Evolutionary conservation across 2,113 vertebrate species (phyloP), one percentile per base, ranked within the genome.

Genomic region (Amia ocellicauda): DNA sequence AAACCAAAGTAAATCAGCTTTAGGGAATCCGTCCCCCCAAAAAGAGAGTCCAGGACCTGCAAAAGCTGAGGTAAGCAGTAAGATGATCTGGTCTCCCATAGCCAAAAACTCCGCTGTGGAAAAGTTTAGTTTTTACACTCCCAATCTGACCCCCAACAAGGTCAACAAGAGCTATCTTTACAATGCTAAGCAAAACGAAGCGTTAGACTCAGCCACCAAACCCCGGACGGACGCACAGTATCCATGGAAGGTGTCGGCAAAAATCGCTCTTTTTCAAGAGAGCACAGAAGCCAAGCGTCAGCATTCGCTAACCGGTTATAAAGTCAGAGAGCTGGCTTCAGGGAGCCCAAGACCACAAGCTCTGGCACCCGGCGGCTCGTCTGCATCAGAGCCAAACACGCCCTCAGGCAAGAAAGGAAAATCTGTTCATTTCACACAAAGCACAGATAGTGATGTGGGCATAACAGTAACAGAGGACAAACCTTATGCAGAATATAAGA

Each of bases 361-460:
- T 13, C 47, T 17, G 3, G 51, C 53, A 56, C 50, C 52, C 59
- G 19, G 27, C n/a, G 45, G 62, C 16, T 56, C 23, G 16, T 54
- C 29, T 53, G 4, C 52, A 3, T 3, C n/a, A 28, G 57, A 60
- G 26, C 36, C 62, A 60, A 56, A 64, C 4, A 0, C 1, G 17
- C 23, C 10, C 47, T 28, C 58, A 10, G 58, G 43, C n/a, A 86
- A 79, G 81, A 51, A 19, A 9, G 80, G n/a, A 23, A 86, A 84
- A 68, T 60, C 58, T 23, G 88, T 88, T 0, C 56, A 74, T 4
- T 90, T 90, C 71, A 60, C 77, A 58, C 50, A 62, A 14, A 27
- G 56, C 51, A 29, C 77, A 43, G 71, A 74, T 24, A 45, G 51
- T 3, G 42, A 64, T 50, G 47, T 36, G 19, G 58, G 64, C 29